phyloP scores from a whole-genome alignment of 2,797 vertebrate species.

The Capromys pilorides region DNA sequence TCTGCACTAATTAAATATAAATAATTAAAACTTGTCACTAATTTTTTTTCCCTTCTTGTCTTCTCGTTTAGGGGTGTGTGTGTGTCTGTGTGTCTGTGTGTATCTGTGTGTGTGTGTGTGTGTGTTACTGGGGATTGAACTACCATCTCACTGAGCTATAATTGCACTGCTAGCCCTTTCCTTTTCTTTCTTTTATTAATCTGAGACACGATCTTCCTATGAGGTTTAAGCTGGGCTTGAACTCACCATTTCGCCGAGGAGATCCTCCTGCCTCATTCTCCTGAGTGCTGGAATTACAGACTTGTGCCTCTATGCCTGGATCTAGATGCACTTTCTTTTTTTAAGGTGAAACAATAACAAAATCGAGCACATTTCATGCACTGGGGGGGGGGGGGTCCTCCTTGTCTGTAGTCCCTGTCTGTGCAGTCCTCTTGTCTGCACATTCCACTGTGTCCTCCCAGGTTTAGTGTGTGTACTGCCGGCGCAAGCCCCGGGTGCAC shows the following conservation, averaged over 20 bases:
- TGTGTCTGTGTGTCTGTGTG: not conserved
- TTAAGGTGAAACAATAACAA: not conserved
- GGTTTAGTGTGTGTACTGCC: not conserved
- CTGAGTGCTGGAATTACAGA: not conserved
- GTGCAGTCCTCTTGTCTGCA: too few species aligned
- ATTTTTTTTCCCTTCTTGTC: not conserved
- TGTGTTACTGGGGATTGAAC: not conserved
- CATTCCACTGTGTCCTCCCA: not conserved
- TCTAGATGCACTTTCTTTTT: not conserved
- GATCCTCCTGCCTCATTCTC: not conserved
- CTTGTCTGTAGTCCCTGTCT: not conserved
- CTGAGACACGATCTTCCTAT: not conserved
- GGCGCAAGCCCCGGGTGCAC: not conserved
- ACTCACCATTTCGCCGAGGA: not conserved
- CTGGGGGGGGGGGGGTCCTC: not conserved
- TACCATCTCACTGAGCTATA: not conserved
- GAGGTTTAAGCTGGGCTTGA: not conserved
- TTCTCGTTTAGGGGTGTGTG: not conserved
- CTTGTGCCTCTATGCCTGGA: not conserved
- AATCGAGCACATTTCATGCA: not conserved
- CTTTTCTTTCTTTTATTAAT: not conserved
- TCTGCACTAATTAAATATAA: conserved; percentile 11
- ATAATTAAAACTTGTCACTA: not conserved
- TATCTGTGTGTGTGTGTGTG: too few species aligned
- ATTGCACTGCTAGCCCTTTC: too few species aligned